Conservation (phyloP, 2,113 vertebrate species). For the Trogon melanurus region DNA sequence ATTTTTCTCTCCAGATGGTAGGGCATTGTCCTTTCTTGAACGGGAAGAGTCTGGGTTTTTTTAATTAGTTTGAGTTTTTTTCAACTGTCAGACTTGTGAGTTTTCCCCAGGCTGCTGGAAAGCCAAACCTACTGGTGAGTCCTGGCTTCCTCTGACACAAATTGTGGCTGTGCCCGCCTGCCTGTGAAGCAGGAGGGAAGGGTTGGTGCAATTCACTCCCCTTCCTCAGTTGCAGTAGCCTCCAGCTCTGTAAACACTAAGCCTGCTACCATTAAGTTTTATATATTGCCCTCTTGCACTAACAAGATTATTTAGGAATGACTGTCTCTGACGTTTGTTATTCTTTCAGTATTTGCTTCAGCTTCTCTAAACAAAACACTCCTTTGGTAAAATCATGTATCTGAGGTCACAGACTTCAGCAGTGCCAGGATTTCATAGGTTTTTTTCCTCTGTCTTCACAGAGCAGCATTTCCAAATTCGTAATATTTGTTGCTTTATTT, state of each 20-base stretch:
- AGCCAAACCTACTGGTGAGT: background rate
- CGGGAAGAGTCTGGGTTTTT: background rate
- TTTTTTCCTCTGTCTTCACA: background rate
- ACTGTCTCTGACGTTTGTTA: background rate
- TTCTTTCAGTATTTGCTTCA: background rate
- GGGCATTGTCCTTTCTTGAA: background rate
- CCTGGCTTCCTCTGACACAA: background rate
- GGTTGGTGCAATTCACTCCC: accelerated
- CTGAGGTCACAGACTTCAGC: background rate
- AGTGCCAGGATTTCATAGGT: background rate
- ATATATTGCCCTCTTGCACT: background rate
- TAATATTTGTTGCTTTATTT: background rate
- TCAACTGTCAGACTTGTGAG: background rate
- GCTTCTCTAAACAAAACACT: constrained; percentile 17
- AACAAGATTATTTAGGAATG: background rate
- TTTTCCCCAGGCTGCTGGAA: background rate
- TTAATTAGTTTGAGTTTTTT: background rate
- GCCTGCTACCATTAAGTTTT: background rate
- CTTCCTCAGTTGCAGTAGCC: background rate
- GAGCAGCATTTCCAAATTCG: background rate
- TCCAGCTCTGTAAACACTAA: background rate
- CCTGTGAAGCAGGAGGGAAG: background rate
- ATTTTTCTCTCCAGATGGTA: constrained; percentile 81
- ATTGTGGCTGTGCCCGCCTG: background rate
- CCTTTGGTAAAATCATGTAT: background rate